A percentile compares a stretch with the other conserved stretches of the same genome.
These are phyloP conservation scores for Anguilla pacifica DNA, from an alignment of 2,797 vertebrate species.

Conservation along the genomic window DNA sequence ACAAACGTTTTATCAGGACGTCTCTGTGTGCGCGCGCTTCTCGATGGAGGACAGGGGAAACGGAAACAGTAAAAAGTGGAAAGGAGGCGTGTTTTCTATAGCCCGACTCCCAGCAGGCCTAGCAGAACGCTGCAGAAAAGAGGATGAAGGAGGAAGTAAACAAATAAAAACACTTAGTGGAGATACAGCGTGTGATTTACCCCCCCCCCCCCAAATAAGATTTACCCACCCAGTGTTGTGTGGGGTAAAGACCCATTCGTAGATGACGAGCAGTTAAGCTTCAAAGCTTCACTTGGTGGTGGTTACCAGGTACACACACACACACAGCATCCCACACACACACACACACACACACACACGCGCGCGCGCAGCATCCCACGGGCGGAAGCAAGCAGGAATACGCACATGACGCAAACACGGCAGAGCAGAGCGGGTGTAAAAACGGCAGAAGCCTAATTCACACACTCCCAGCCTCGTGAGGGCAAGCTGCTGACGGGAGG, in stretches of 20 bases:
- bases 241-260: neutral
- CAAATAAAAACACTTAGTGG: too few species aligned
- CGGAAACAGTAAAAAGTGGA: neutral
- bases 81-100: neutral
- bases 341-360: neutral
- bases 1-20: neutral
- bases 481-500: neutral
- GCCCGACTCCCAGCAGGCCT: neutral
- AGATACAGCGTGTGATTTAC: too few species aligned
- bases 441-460: neutral
- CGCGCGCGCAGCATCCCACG: neutral
- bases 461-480: neutral
- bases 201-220: too few species aligned
- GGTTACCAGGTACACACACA: neutral
- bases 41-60: neutral
- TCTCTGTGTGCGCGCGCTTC: neutral
- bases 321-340: too few species aligned
- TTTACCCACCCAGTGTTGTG: too few species aligned
- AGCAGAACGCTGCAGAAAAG: too few species aligned
- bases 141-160: too few species aligned
- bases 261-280: neutral
- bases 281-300: neutral
- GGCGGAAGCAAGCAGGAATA: neutral
- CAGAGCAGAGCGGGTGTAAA: neutral
- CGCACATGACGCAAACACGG: slow-evolving; percentile 26